These are phyloP conservation scores for Trichopoda pennipes DNA, from an alignment of 2,888 invertebrate genomes.

Conservation along the genomic window DNA sequence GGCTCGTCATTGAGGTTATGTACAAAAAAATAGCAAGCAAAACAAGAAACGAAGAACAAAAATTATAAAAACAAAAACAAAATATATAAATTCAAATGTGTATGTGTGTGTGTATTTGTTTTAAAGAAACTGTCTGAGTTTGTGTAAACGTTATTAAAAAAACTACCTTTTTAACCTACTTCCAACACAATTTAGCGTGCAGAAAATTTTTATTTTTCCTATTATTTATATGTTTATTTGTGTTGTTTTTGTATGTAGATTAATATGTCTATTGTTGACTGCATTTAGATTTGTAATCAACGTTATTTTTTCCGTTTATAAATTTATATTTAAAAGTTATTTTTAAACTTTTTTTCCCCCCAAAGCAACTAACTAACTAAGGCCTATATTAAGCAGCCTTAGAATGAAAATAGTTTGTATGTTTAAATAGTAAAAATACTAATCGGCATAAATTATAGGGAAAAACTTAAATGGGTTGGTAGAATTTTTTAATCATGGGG, in stretches of 20 bases:
- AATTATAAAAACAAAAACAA: background rate
- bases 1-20: constrained; percentile 30
- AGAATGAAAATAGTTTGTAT: constrained; percentile 18
- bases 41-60: too few relatives aligned
- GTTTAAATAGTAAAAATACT: constrained; percentile 27
- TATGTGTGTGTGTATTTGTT: background rate
- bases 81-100: background rate
- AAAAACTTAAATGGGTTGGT: background rate
- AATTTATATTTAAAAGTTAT: constrained; percentile 30
- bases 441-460: constrained; percentile 17
- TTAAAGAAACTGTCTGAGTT: background rate
- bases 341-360: constrained; percentile 18
- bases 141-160: constrained; percentile 11
- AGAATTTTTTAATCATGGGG: background rate
- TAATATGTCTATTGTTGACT: background rate
- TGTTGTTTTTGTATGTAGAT: background rate
- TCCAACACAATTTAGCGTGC: constrained; percentile 61
- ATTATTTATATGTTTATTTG: background rate
- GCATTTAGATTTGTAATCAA: constrained; percentile 31
- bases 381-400: constrained; percentile 4
- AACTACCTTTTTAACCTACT: constrained; percentile 67
- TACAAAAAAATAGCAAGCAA: background rate
- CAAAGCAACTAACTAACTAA: background rate
- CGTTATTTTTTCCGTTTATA: constrained; percentile 49
- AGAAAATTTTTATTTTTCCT: constrained; percentile 23